Evolutionary conservation across 2,797 vertebrate genomes (phyloP).

Genomic region (Danionella dracula): DNA sequence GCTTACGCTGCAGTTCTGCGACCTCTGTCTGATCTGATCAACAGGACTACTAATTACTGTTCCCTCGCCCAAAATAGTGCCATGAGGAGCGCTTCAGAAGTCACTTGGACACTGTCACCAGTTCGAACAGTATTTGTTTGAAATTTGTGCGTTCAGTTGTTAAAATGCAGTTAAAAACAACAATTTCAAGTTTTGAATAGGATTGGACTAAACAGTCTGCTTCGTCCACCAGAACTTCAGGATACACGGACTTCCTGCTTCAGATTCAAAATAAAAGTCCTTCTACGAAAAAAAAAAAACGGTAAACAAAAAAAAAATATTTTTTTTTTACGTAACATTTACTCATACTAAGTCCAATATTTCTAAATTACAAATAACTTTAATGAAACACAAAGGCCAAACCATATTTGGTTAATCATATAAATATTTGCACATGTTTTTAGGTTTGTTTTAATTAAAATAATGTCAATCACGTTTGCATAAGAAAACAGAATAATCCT

Average conservation of each 20-base stretch:
- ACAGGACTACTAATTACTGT: conserved; percentile 14
- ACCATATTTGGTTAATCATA: too few species aligned
- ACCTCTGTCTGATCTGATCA: conserved; percentile 36
- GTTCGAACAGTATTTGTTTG: too few species aligned
- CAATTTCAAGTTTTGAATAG: conserved; percentile 15
- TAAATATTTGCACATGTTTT: too few species aligned
- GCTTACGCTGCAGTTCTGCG: conserved; percentile 22
- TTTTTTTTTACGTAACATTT: too few species aligned
- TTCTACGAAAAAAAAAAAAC: too few species aligned
- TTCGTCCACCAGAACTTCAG: conserved; percentile 20
- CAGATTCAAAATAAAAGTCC: conserved; percentile 22
- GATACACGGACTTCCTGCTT: conserved; percentile 21
- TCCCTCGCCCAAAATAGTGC: conserved; percentile 16
- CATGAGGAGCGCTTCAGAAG: neutral
- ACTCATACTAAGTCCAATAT: too few species aligned
- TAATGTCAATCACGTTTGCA: too few species aligned
- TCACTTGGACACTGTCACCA: neutral
- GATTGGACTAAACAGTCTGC: neutral
- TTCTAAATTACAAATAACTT: too few species aligned
- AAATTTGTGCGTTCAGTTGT: neutral
- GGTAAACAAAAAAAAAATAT: too few species aligned
- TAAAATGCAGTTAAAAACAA: neutral
- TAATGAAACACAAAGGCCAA: too few species aligned
- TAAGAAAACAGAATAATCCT: too few species aligned
- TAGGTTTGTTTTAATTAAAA: too few species aligned